Base-by-base conservation (phyloP, 2,888 invertebrate species). In the Oxytorus armatus region DNA sequence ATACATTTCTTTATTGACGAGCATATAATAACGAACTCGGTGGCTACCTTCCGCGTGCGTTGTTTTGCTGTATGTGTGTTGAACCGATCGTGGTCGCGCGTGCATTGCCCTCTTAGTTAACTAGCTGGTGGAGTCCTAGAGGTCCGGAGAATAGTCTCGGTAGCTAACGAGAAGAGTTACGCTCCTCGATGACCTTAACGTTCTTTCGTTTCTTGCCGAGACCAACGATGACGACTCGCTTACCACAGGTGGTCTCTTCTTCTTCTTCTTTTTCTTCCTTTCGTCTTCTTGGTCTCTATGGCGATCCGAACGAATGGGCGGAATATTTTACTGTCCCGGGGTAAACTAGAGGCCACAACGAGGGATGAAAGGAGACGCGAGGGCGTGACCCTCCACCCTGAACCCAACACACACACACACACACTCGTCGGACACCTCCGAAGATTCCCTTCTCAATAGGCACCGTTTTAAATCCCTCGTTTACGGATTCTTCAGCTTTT, bases 171-270 rank as follows among this genome's bases (percentile, higher is more conserved):
- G 47, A 65, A 65, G 36, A 55, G 53, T 73, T 66, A 47, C 29
- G 59, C 39, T 36, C 57, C n/a, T n/a, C n/a, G n/a, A n/a, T n/a
- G 49, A 79, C 75, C 53, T 66, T n/a, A 36, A 14, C 18, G 55
- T 73, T 75, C 65, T 70, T 77, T 66, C 59, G 10, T 77, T 73
- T 42, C 68, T 80, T 23, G 53, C 21, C 49, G 36, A 42, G 68
- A n/a, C n/a, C 53, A 18, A 57, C 59, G 68, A 47, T 33, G 21
- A 14, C 10, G 51, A 21, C 36, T 39, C 39, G 42, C 65, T 55
- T 75, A 74, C 79, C 75, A 75, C 75, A 79, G 79, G 75, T 79
- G 70, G 79, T 75, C 75, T 70, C 49, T 44, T 74, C 44, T 63
- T 70, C 16, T 42, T 42, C 61, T 53, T 57, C 57, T 11, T 42